Evolutionary conservation across 2,113 vertebrate genomes (phyloP), one percentile per base, ranked within the genome.

Genomic region (Dryoscopus gambensis): DNA sequence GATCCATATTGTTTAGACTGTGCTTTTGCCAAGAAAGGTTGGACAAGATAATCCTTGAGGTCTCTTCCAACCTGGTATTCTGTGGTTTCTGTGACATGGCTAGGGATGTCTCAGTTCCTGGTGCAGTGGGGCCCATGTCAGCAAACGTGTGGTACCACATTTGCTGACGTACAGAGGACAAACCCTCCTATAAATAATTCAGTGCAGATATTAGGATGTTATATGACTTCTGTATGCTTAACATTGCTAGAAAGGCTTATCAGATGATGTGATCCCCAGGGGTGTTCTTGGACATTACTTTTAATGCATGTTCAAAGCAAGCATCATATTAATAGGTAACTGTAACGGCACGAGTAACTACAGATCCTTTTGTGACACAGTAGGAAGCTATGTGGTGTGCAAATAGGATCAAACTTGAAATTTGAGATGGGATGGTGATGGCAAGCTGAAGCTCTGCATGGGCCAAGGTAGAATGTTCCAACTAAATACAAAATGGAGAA

Each of bases 111-210:
- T 78, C 1, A 3, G 22, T 56, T 63, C 22, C 22, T 73, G 57
- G 13, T 64, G 31, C 39, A 42, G 12, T 10, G 8, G 42, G 22
- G 21, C 28, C n/a, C 8, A 37, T 46, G 33, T 49, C 20, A 62
- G 35, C 35, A 69, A 30, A 60, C 0, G 2, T 6, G 11, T 1
- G 6, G 12, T 49, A 11, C n/a, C 15, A 8, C 6, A 0, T 53
- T 46, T 83, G 64, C 39, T 47, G 21, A 6, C 3, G 18, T 67
- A 17, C 2, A 69, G 50, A 67, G 60, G 11, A 31, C 1, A 1
- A 40, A n/a, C 20, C 68, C 22, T 4, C 9, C 30, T 78, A 6
- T 59, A 6, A 2, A 0, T 69, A 46, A 64, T 60, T 86, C 28
- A 57, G 12, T 68, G 44, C 22, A 63, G 31, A 17, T 83, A 40